phyloP scores from a whole-genome alignment of 2,113 vertebrate genomes.

The Macrotis lagotis region DNA sequence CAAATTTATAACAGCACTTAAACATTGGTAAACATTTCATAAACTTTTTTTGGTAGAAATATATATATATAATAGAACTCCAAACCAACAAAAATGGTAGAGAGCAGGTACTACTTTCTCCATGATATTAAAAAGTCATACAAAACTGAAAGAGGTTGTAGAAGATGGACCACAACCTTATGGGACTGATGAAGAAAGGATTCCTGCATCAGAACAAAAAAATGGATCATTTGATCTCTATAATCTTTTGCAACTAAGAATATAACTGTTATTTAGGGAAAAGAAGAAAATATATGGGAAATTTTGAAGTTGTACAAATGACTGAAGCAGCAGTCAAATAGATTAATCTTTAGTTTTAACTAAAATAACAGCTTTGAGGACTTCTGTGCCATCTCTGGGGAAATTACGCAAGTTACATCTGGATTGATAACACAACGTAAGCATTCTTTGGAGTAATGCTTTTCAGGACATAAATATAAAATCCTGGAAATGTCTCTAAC shows the following conservation, averaged over 20 bases:
- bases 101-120: background rate
- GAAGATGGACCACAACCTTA: background rate
- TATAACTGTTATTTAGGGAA: background rate
- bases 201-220: background rate
- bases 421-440: rapidly evolving
- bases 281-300: background rate
- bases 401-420: rapidly evolving
- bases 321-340: background rate
- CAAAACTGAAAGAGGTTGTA: background rate
- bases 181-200: background rate
- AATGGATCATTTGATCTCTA: background rate
- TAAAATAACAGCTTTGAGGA: rapidly evolving
- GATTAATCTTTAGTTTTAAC: background rate
- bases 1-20: background rate
- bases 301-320: background rate
- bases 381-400: background rate
- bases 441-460: background rate
- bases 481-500: background rate
- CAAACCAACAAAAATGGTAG: background rate
- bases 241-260: background rate
- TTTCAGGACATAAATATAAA: background rate
- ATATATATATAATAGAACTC: background rate
- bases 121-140: background rate
- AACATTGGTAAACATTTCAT: background rate
- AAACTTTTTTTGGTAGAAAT: background rate